Evolutionary conservation across 2,113 vertebrate species (phyloP), one percentile per base, ranked within the genome.

Genomic region (Dasypus novemcinctus): DNA sequence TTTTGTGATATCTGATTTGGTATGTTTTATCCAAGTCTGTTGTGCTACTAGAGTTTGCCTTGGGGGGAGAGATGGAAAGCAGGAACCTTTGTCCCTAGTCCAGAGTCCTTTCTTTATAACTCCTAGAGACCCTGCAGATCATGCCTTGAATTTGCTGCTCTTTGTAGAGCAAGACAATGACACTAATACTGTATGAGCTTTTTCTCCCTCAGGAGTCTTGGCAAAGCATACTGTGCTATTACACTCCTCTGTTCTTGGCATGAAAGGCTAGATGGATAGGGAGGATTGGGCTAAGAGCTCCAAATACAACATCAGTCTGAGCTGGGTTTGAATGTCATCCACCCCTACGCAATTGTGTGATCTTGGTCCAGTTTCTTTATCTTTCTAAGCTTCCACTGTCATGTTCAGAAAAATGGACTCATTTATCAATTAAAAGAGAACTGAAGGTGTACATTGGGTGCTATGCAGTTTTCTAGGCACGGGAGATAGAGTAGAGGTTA

Each of bases 361-460:
- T 54, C 91, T 88, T 10, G 20, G 23, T 82, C 11, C 33, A 68
- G 13, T 41, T 57, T 90, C 25, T 90, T 69, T 20, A 46, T 91
- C 29, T 72, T 93, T 83, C 12, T 46, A 21, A 66, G 63, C 33
- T 82, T 92, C 25, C 43, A 4, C 52, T 46, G 79, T 9, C 76
- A n/a, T 5, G 2, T 57, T 94, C 3, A 33, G 84, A 86, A 52
- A 94, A 86, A 59, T 43, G 6, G 52, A 84, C 18, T 54, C 21
- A 54, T 54, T 92, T 71, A 68, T 95, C 25, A 38, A n/a, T 85
- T 85, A 85, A 91, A 43, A 43, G 27, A n/a, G 59, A 83, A 76
- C 64, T 12, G 68, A 72, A 79, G 38, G 27, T 66, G 66, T 43
- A 1, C 4, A 7, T 54, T 49, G 10, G 33, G 31, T 87, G 49